These are phyloP conservation scores for Semicossyphus pulcher DNA, from an alignment of 2,113 vertebrate genomes.

Conservation along the genomic window DNA sequence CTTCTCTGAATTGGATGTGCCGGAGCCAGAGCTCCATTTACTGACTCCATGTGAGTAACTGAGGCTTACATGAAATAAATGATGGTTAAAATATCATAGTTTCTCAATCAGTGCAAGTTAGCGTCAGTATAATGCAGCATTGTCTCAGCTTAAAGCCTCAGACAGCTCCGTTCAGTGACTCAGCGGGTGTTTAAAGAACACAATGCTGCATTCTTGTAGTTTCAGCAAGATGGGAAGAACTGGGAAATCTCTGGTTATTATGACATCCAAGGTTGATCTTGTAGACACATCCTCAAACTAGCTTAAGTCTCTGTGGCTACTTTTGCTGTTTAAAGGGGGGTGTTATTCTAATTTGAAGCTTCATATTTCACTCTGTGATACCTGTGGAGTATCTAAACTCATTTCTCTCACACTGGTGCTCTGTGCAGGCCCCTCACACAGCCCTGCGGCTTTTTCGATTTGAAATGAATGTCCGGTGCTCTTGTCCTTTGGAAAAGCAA, in stretches of 20 bases:
- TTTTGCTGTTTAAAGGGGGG: no score
- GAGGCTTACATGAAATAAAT: slow-evolving; percentile 33
- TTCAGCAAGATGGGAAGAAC: neutral
- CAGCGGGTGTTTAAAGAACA: neutral
- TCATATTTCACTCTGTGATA: no score
- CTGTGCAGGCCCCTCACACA: no score
- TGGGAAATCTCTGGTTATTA: neutral
- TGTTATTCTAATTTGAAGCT: no score
- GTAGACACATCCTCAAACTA: neutral
- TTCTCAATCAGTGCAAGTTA: neutral
- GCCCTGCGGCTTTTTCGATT: no score
- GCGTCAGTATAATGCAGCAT: neutral
- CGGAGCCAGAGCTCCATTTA: slow-evolving; percentile 30
- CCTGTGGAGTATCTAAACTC: no score
- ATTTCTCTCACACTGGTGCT: no score
- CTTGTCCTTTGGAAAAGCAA: no score
- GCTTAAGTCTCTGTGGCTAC: no score
- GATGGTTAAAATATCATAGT: slow-evolving; percentile 13
- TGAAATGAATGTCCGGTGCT: no score
- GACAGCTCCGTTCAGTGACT: neutral
- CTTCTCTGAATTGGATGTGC: slow-evolving; percentile 35
- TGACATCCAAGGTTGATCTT: neutral
- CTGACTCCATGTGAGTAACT: slow-evolving; percentile 14
- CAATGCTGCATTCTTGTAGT: neutral
- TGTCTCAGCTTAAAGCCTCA: neutral